phyloP scores from a whole-genome alignment of 2,888 invertebrate species.

The Diarsia mendica region DNA sequence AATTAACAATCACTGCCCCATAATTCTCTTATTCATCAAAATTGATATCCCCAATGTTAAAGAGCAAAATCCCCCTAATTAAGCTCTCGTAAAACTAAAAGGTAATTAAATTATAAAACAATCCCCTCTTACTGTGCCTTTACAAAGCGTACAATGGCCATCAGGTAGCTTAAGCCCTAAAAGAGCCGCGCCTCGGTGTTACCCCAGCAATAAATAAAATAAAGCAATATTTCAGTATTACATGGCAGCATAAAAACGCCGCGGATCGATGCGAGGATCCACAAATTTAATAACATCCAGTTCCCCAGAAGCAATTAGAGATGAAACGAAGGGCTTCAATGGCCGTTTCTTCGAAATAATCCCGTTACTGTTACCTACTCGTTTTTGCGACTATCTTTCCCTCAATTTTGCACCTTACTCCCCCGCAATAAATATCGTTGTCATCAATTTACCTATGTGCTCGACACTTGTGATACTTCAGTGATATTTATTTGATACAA shows the following conservation, averaged over 20 bases:
- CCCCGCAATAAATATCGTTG: conserved; percentile 31
- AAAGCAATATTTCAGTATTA: conserved; percentile 61
- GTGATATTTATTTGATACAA: conserved; percentile 55
- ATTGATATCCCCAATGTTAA: not conserved
- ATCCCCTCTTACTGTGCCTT: conserved; percentile 28
- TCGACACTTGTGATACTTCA: conserved; percentile 36
- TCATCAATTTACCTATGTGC: conserved; percentile 46
- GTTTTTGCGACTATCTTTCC: conserved; percentile 43
- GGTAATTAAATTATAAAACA: conserved; percentile 45
- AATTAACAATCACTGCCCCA: not conserved
- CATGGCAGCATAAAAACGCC: conserved; percentile 61
- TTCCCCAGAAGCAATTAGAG: conserved; percentile 80
- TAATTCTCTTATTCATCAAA: not conserved
- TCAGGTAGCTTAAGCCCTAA: conserved; percentile 49
- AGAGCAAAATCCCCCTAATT: conserved; percentile 13
- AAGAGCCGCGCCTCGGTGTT: conserved; percentile 47
- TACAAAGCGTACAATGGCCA: conserved; percentile 34
- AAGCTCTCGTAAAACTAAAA: conserved; percentile 32
- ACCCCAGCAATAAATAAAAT: conserved; percentile 63
- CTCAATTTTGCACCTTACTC: conserved; percentile 60
- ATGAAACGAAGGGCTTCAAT: conserved; percentile 74
- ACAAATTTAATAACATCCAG: conserved; percentile 71
- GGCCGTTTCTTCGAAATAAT: conserved; percentile 70
- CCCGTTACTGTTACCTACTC: conserved; percentile 64
- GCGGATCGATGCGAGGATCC: conserved; percentile 65